Evolutionary conservation across 2,797 vertebrate species (phyloP).

Genomic region (Moxostoma hubbsi): DNA sequence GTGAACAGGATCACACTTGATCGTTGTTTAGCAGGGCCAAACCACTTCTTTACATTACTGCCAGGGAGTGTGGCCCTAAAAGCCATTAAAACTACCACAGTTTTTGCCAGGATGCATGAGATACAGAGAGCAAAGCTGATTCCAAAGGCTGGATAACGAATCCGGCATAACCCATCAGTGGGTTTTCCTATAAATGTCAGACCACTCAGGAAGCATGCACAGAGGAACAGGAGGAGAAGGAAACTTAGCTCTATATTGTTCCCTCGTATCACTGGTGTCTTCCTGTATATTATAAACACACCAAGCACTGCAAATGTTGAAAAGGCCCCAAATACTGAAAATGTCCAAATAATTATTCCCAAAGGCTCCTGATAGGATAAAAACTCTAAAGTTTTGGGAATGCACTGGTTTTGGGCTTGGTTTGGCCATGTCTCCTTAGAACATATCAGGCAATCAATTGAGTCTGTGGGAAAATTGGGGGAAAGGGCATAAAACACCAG

Average conservation of each 20-base stretch:
- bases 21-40: conserved; percentile 72
- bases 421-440: conserved; percentile 72
- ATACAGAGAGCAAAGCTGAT: conserved; percentile 78
- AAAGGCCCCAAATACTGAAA: conserved; percentile 67
- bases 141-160: conserved; percentile 75
- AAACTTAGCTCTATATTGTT: conserved; percentile 80
- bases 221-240: conserved; percentile 71
- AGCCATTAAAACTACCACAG: conserved; percentile 74
- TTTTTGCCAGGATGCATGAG: conserved; percentile 78
- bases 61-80: conserved; percentile 74
- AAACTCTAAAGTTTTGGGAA: conserved; percentile 70
- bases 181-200: conserved; percentile 76
- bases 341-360: conserved; percentile 68
- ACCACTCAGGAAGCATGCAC: conserved; percentile 73
- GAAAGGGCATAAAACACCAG: not conserved
- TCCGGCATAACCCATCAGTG: conserved; percentile 71
- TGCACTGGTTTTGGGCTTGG: conserved; percentile 64
- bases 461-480: conserved; percentile 63
- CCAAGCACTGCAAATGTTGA: conserved; percentile 61
- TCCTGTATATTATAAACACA: conserved; percentile 67
- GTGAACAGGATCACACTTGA: conserved; percentile 70
- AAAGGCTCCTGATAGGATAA: conserved; percentile 72
- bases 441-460: conserved; percentile 70
- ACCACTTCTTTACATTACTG: conserved; percentile 73
- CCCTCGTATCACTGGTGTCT: conserved; percentile 74